Evolutionary conservation across 2,888 invertebrate species (phyloP).

Genomic region (Selenia dentaria): DNA sequence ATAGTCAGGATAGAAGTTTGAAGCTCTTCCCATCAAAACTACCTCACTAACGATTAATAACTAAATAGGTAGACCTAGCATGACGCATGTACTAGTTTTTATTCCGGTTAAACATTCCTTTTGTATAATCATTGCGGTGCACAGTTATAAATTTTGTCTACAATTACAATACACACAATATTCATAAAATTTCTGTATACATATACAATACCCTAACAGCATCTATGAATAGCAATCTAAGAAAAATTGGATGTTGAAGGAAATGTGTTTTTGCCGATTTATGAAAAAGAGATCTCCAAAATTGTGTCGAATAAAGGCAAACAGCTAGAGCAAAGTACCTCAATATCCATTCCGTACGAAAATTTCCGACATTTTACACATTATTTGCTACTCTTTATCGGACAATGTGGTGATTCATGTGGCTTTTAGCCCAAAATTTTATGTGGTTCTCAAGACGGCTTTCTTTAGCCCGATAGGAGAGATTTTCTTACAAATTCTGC

Average conservation of each 20-base stretch:
- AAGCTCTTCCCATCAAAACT: too few species aligned
- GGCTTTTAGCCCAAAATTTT: constrained; percentile 28
- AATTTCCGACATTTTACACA: constrained; percentile 19
- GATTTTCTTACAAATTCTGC: constrained; percentile 39
- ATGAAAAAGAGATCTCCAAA: constrained; percentile 12
- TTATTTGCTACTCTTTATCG: constrained; percentile 25
- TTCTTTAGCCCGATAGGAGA: constrained; percentile 27
- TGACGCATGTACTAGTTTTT: too few species aligned
- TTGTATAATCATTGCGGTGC: too few species aligned
- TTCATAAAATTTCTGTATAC: too few species aligned
- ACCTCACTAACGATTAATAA: too few species aligned
- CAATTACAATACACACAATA: too few species aligned
- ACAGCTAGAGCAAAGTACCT: constrained; percentile 12
- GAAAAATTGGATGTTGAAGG: not conserved
- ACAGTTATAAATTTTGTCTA: too few species aligned
- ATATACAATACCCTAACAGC: too few species aligned
- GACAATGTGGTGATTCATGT: constrained; percentile 28
- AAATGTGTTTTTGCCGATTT: not conserved
- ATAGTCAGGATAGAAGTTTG: too few species aligned
- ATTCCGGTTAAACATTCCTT: too few species aligned
- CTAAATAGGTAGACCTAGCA: too few species aligned
- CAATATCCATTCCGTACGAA: constrained; percentile 16
- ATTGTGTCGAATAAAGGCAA: constrained; percentile 8
- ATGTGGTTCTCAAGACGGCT: constrained; percentile 29
- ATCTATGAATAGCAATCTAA: too few species aligned